Evolutionary conservation across 2,888 invertebrate genomes (phyloP), one percentile per base, ranked within the genome.

Genomic region (Ennomos erosarius): DNA sequence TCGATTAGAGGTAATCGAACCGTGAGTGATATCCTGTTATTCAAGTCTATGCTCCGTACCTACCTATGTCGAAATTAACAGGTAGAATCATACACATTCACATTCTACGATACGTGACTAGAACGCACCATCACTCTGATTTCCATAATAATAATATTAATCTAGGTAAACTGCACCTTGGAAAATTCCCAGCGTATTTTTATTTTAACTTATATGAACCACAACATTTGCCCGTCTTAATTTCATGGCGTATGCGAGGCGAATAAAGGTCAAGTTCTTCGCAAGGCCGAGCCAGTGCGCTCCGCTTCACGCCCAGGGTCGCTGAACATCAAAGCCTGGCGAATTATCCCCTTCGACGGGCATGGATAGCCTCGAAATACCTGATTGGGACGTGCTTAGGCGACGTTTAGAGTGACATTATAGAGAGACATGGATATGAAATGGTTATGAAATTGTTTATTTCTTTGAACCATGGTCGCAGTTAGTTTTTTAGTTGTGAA

Each of bases 241-340:
- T 54, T 54, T 37, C 38, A 49, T 54, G 55, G 40, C 55, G 58
- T 56, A 57, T 44, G 43, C 55, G 55, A 63, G 54, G 53, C 65
- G 69, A 71, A 81, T 80, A 85, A 86, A 87, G 88, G 89, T 88
- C 89, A 88, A 87, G 88, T 85, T 84, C 76, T 76, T 73, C 37
- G 49, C 51, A 48, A 60, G 76, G 75, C 69, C 75, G 73, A 63
- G 68, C 67, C 59, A 73, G 71, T 73, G 70, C 84, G 87, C 81
- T 81, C 74, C 79, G 78, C 71, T 72, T 73, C 73, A 65, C 73
- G 72, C 67, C 70, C 87, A 84, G 87, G 89, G 88, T 83, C 88
- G 81, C 71, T 85, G 85, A 81, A 88, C 89, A 88, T 90, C 90
- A 90, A 90, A 90, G 90, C 84, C 73, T 65, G 67, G 65, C 67